A percentile compares a stretch with the other conserved stretches of the same genome.
Evolutionary conservation across 2,888 invertebrate genomes (phyloP).

Genomic region (Ornithoptera priamus): DNA sequence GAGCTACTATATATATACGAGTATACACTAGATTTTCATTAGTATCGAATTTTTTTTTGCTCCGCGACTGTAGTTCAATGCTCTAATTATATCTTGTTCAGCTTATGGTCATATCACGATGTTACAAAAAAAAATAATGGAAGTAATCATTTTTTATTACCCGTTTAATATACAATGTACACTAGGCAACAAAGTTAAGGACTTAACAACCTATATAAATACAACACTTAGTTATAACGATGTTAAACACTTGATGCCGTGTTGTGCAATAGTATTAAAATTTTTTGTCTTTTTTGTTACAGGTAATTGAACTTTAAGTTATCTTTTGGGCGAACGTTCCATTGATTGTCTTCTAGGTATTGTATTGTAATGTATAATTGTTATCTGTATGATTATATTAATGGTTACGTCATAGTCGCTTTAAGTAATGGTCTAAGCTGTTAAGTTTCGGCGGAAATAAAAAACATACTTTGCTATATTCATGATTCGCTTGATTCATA

Average conservation of each 20-base stretch:
- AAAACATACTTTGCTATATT: not conserved
- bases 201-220: not conserved
- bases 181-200: slow-evolving; percentile 2
- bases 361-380: slow-evolving; percentile 28
- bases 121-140: slow-evolving; percentile 2
- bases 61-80: no score
- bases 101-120: slow-evolving; percentile 1
- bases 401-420: not conserved
- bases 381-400: slow-evolving; percentile 1
- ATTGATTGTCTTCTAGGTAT: slow-evolving; percentile 26
- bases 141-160: not conserved
- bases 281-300: slow-evolving; percentile 52
- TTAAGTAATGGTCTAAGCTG: slow-evolving; percentile 7
- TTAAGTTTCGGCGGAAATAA: not conserved
- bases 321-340: slow-evolving; percentile 32
- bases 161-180: slow-evolving; percentile 7
- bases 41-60: no score
- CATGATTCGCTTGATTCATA: no score
- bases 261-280: slow-evolving; percentile 38
- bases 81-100: not conserved
- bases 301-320: slow-evolving; percentile 61
- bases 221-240: slow-evolving; percentile 3
- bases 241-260: slow-evolving; percentile 27
- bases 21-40: no score
- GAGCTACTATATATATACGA: no score